A percentile compares a stretch with the other conserved stretches of the same genome.
phyloP scores from a whole-genome alignment of 2,797 vertebrate genomes.

The Linurgus olivaceus region DNA sequence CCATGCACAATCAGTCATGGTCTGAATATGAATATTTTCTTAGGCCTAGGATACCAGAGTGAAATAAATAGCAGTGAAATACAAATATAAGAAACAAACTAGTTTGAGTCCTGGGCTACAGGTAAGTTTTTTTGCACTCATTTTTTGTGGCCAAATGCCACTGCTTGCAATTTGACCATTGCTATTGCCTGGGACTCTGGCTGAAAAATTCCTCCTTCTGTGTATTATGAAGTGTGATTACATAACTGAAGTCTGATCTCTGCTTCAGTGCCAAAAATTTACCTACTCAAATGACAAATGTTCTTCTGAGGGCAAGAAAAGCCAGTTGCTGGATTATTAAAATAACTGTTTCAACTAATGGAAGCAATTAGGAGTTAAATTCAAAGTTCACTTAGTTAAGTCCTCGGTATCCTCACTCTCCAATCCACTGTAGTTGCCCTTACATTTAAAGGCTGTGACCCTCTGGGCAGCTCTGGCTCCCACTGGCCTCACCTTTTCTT shows the following conservation, averaged over 20 bases:
- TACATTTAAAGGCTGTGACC: background rate
- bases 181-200: fast-evolving
- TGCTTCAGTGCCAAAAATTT: background rate
- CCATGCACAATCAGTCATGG: background rate
- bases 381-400: background rate
- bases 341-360: background rate
- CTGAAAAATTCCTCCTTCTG: background rate
- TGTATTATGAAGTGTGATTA: background rate
- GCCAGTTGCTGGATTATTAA: background rate
- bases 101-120: background rate
- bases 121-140: background rate
- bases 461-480: background rate
- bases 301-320: background rate
- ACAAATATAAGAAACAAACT: background rate
- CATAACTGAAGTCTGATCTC: background rate
- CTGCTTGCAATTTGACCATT: background rate
- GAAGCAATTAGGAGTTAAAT: background rate
- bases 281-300: background rate
- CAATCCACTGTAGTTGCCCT: background rate
- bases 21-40: background rate
- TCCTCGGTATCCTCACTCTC: background rate
- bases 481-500: background rate
- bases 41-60: background rate
- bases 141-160: background rate
- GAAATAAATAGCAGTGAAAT: background rate